Conservation (phyloP, 2,888 invertebrate species). For the Ennomos erosarius region DNA sequence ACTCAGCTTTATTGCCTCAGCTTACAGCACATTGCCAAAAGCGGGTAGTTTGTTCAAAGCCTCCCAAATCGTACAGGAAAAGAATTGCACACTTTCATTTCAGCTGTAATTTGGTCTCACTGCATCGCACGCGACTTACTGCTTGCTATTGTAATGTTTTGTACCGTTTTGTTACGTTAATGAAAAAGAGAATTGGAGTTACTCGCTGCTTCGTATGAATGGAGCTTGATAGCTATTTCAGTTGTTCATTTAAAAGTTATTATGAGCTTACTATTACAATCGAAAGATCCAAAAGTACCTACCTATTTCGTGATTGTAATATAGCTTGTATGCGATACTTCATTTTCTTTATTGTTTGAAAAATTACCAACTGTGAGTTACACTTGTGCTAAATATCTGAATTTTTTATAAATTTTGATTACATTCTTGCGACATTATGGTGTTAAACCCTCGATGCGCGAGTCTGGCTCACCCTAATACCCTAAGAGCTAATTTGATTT, state of each 20-base stretch:
- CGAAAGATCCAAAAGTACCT: background rate
- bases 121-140: conserved; percentile 45
- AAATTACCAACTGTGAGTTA: no score
- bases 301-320: background rate
- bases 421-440: no score
- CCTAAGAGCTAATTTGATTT: no score
- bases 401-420: no score
- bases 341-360: no score
- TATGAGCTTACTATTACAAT: conserved; percentile 13
- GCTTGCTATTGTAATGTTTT: conserved; percentile 44
- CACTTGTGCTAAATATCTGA: no score
- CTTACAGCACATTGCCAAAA: conserved; percentile 14
- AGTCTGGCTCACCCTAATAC: no score
- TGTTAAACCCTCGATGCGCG: no score
- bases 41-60: conserved; percentile 14
- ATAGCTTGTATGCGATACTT: no score
- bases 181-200: conserved; percentile 42
- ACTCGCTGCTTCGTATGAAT: conserved; percentile 34
- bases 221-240: conserved; percentile 30
- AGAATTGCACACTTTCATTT: conserved; percentile 57
- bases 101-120: conserved; percentile 46
- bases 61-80: conserved; percentile 54
- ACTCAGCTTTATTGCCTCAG: conserved; percentile 28
- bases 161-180: conserved; percentile 45
- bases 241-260: conserved; percentile 21